Evolutionary conservation across 2,797 vertebrate genomes (phyloP), one percentile per base, ranked within the genome.

Genomic region (Etheostoma nigrum): DNA sequence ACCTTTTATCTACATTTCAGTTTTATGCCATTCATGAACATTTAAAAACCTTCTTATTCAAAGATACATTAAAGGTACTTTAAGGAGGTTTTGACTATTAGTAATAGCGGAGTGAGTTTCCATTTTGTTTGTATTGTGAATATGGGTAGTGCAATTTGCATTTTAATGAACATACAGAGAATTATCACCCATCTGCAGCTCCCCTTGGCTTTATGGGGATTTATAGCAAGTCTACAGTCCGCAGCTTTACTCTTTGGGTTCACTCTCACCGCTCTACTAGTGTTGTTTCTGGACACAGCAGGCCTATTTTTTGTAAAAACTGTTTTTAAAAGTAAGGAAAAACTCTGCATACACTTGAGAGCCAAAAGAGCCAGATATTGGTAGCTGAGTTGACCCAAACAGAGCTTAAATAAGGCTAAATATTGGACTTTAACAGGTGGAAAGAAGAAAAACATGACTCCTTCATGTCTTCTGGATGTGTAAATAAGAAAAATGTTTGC

Each of bases 151-250:
- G 15, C 1, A 9, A n/a, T 27, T 61, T 62, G n/a, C 25, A 19
- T 16, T 48, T 48, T 63, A 25, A 52, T 52, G 49, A n/a, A 52
- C 49, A 6, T 21, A 12, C 48, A n/a, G 48, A 62, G 44, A 18
- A 47, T 63, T 30, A 47, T 19, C 60, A 48, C 16, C 44, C 44
- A 63, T 27, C 60, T 25, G 58, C 40, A 23, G 58, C 58, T 57
- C 54, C 27, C 54, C 2, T 6, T 5, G 5, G 42, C 23, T 60
- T 44, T 44, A 3, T 36, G 36, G 42, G 13, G 42, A 0, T 14
- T 44, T 14, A 44, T 14, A 44, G 42, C 42, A 19, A n/a, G 48
- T n/a, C 49, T 51, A n/a, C 4, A 11, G 49, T 21, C 7, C 10
- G 4, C 19, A 51, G 21, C 48, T 51, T 21, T 21, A 51, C 19